phyloP scores from a whole-genome alignment of 2,888 invertebrate genomes.

The Chymomyza amoena region DNA sequence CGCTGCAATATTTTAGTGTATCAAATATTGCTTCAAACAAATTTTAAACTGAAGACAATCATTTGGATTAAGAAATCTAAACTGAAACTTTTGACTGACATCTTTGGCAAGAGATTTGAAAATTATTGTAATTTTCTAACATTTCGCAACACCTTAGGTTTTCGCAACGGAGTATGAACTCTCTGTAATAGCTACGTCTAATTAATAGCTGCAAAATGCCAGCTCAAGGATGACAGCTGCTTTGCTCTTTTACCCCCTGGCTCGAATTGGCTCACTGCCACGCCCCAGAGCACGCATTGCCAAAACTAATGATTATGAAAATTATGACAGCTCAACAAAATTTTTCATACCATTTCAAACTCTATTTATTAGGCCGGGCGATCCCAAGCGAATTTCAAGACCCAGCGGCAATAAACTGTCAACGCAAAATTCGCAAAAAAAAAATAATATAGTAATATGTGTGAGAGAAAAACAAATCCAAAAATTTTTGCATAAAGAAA shows the following conservation, averaged over 20 bases:
- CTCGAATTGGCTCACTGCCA: constrained; percentile 33
- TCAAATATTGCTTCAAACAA: no score
- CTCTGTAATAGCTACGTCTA: constrained; percentile 13
- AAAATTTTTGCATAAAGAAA: constrained; percentile 50
- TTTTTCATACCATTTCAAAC: constrained; percentile 23
- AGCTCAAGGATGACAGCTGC: constrained; percentile 43
- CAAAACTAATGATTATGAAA: constrained; percentile 64
- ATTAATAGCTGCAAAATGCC: constrained; percentile 39
- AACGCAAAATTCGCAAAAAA: not conserved
- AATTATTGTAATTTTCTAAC: no score
- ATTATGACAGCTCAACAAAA: constrained; percentile 46
- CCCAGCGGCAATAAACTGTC: not conserved
- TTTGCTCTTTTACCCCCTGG: constrained; percentile 58
- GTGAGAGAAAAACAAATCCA: constrained; percentile 36
- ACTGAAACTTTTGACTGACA: no score
- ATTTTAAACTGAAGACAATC: no score
- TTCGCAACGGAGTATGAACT: no score
- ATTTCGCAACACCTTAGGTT: no score
- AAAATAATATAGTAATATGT: not conserved
- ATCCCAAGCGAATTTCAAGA: not conserved
- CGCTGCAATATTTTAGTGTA: no score
- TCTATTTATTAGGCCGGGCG: constrained; percentile 46
- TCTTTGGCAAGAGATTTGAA: no score
- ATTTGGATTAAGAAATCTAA: no score
- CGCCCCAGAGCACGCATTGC: constrained; percentile 53